These are phyloP conservation scores for Aphrophora alni DNA, from an alignment of 2,888 invertebrate genomes.

Conservation along the genomic window DNA sequence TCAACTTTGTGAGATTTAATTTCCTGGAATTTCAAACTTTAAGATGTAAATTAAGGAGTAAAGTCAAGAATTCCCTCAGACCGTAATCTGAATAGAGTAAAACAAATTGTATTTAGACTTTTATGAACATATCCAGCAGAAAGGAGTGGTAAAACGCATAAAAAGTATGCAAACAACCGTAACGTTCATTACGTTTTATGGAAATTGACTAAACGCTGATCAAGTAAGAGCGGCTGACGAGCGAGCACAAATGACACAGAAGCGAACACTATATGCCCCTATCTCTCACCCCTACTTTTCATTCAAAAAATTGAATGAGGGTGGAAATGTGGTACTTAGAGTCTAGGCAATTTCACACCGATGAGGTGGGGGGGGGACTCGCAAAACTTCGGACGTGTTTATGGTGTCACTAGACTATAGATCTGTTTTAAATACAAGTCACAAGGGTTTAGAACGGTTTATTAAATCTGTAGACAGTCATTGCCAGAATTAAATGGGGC, in stretches of 20 bases:
- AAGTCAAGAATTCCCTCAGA: too few species aligned
- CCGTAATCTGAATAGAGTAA: background rate
- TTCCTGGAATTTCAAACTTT: background rate
- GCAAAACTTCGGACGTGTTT: background rate
- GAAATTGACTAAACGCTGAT: background rate
- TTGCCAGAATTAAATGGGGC: too few species aligned
- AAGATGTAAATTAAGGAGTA: background rate
- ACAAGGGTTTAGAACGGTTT: background rate
- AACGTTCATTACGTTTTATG: background rate
- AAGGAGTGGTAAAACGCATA: background rate
- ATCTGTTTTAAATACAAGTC: background rate
- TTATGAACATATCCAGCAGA: background rate
- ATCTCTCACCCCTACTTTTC: background rate
- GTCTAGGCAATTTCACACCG: background rate
- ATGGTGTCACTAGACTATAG: background rate
- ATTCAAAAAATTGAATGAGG: constrained; percentile 3
- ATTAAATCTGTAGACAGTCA: background rate
- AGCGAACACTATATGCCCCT: background rate
- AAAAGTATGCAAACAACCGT: background rate
- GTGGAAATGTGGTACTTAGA: background rate
- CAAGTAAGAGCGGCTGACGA: background rate
- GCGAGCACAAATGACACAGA: background rate
- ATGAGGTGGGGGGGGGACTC: too few species aligned
- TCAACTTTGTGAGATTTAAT: background rate
- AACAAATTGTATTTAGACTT: background rate